Base-by-base conservation (phyloP, 2,797 vertebrate species). In the Esox masquinongy region DNA sequence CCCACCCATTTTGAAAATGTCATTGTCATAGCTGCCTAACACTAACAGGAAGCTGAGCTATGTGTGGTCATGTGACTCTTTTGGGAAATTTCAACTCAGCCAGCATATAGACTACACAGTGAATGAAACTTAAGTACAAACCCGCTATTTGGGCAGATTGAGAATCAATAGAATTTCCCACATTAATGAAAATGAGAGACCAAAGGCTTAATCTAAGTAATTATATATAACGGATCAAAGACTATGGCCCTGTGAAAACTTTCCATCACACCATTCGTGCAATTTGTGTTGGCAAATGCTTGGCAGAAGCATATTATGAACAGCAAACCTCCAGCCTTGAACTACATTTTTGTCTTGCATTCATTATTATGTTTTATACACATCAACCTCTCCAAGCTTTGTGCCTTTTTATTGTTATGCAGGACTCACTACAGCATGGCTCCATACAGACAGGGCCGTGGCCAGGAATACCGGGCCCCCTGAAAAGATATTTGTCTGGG, bases 51-150 rank as follows among this genome's bases (percentile, higher is more conserved):
- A 82, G 29, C 72, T 68, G 29, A 90, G 29, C 31, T 29, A 19
- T 66, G 24, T 22, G 56, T 72, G 79, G 87, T 93, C 96, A 96
- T 82, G 91, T 92, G 93, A 93, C 82, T 84, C 83, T 80, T 47
- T 78, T 84, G 77, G 90, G 85, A 80, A 1, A 14, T 16, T 31
- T 66, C 63, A 17, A 17, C 3, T 24, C 26, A 64, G 1, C 16
- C 26, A 3, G 5, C 24, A 61, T 61, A 19, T 0, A 24, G 56
- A 22, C 11, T 61, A 19, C 17, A 9, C 22, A 24, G 56, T 56
- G 53, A 24, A 61, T 61, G 1, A 9, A 61, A 61, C 19, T 19
- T n/a, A 56, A 11, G 56, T 59, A n/a, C 56, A 59, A 53, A 56
- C 19, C 19, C 53, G n/a, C n/a, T n/a, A n/a, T 8, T 56, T 56